Evolutionary conservation across 2,888 invertebrate genomes (phyloP).

Genomic region (Plutella xylostella): DNA sequence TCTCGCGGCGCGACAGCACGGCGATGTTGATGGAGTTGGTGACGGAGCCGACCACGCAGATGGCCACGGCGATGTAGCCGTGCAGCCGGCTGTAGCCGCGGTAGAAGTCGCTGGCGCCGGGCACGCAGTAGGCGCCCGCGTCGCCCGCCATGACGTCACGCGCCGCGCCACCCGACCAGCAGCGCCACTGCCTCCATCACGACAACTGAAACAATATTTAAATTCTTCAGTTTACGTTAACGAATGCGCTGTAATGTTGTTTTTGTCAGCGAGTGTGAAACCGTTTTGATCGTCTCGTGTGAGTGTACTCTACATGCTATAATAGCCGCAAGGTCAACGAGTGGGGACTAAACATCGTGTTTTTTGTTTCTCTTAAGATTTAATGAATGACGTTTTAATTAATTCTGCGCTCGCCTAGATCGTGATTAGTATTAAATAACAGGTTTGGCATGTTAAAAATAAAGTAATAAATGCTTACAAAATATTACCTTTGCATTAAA

Average conservation of each 20-base stretch:
- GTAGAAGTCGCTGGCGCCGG: constrained; percentile 71
- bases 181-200: constrained; percentile 17
- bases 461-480: no score
- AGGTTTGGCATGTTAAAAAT: no score
- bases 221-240: neutral
- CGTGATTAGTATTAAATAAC: no score
- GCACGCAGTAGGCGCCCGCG: constrained; percentile 65
- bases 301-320: no score
- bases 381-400: no score
- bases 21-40: constrained; percentile 94
- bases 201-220: constrained; percentile 2
- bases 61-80: constrained; percentile 86
- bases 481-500: no score
- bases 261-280: neutral
- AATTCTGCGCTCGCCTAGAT: no score
- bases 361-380: no score
- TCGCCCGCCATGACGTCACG: constrained; percentile 39
- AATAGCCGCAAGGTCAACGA: no score
- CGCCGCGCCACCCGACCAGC: constrained; percentile 1
- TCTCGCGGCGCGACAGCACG: constrained; percentile 89
- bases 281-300: no score
- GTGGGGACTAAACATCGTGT: no score
- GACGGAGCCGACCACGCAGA: constrained; percentile 90
- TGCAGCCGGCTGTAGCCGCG: constrained; percentile 79
- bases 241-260: neutral